Base-by-base conservation (phyloP, 2,113 vertebrate species). In the Scolopax mira region DNA sequence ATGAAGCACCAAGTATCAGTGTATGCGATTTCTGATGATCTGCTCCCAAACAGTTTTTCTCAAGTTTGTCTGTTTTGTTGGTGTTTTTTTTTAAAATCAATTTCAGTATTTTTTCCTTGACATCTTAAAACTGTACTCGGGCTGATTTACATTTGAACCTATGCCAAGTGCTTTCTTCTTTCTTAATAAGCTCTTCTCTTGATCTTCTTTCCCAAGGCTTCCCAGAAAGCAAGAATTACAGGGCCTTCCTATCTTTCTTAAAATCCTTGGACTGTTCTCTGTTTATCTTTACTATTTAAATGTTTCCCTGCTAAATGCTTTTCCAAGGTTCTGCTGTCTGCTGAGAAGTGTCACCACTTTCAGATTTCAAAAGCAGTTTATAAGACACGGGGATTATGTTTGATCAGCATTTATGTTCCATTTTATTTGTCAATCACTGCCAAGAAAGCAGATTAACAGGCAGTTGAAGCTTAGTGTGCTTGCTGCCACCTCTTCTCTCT, bases 101-200 rank as follows among this genome's bases (percentile, higher is more conserved):
- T 94, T 75, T 91, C 41, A 77, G 0, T 92, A 54, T 83, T 87
- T 21, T 94, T 62, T 94, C 48, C 19, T 67, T 92, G 48, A 85
- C 48, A 41, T 84, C 69, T 79, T 94, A 27, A 58, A 72, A 88
- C 61, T 72, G 33, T 87, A 54, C 8, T 79, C 33, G 18, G 44
- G 37, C 44, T 96, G 81, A 85, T 90, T 79, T 90, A 65, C 31
- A 42, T 93, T 75, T 96, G 44, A 96, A 95, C n/a, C 24, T 85
- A 6, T 90, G 22, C n/a, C 37, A 84, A 49, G 23, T 90, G 35
- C 62, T 92, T 91, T 82, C 67, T 89, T 89, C 89, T 88, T 72
- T 90, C 79, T 78, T 74, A 62, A 49, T 57, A 52, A 66, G 21
- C 58, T 93, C 41, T 92, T 75, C 65, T 65, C 70, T 67, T 85